Conservation (phyloP, 1,140 invertebrate species). For the Pollicipes pollicipes region DNA sequence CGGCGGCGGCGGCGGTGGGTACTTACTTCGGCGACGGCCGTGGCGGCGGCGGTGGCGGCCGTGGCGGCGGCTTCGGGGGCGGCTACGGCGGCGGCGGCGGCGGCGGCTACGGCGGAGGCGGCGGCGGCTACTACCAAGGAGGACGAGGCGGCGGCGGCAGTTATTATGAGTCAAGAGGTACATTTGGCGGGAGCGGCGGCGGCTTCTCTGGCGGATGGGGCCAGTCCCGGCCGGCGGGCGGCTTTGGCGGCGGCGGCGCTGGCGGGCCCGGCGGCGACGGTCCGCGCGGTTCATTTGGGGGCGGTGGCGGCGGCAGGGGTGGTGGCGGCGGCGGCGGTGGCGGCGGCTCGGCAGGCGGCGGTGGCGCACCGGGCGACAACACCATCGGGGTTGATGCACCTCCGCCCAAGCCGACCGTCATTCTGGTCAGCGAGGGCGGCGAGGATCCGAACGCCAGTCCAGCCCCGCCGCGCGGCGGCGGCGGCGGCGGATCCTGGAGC, state of each 20-base stretch:
- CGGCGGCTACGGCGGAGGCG: neutral
- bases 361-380: conserved; percentile 1
- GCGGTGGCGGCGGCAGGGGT: neutral
- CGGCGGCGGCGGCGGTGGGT: too few relatives aligned
- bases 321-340: neutral
- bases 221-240: neutral
- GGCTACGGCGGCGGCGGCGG: conserved; percentile 2
- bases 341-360: neutral
- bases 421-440: neutral
- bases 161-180: neutral
- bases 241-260: too few relatives aligned
- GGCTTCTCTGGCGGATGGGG: neutral
- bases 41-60: neutral
- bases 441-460: neutral
- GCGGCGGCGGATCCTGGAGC: neutral
- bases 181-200: neutral
- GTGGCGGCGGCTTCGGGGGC: neutral
- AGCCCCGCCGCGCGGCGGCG: too few relatives aligned
- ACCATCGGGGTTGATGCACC: neutral
- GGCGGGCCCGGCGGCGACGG: neutral
- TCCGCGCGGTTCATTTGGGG: neutral
- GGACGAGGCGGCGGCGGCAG: too few relatives aligned
- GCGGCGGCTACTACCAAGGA: neutral
- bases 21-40: neutral
- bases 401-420: neutral